Evolutionary conservation across 2,888 invertebrate species (phyloP).

Genomic region (Gasteruption jaculator): DNA sequence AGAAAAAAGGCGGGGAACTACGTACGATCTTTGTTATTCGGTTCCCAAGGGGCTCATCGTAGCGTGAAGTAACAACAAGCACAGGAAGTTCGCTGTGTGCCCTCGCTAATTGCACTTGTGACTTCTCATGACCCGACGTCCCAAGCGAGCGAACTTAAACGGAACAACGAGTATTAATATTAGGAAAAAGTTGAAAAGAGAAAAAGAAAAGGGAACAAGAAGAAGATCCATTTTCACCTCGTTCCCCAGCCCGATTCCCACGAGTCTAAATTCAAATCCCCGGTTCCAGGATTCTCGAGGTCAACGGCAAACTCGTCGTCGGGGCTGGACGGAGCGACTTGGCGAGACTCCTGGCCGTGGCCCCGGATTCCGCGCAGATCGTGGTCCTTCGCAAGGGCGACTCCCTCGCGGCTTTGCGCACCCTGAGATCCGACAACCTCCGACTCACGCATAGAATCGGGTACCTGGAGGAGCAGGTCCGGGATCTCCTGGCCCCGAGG

Average conservation of each 20-base stretch:
- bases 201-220: no score
- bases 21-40: constrained; percentile 40
- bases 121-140: constrained; percentile 42
- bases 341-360: constrained; percentile 61
- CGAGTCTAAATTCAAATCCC: background rate
- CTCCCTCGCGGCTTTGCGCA: constrained; percentile 41
- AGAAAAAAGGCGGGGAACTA: constrained; percentile 31
- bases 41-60: constrained; percentile 43
- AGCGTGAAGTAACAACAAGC: constrained; percentile 42
- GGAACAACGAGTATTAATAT: no score
- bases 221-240: no score
- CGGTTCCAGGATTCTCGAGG: constrained; percentile 66
- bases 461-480: constrained; percentile 83
- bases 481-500: constrained; percentile 41
- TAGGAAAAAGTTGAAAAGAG: no score
- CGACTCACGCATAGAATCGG: constrained; percentile 83
- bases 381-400: constrained; percentile 58
- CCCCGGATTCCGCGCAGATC: constrained; percentile 62
- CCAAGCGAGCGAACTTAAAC: no score
- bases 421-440: constrained; percentile 72
- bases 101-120: constrained; percentile 44
- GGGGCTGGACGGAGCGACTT: constrained; percentile 69
- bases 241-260: no score
- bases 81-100: constrained; percentile 48
- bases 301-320: constrained; percentile 73